Conservation (phyloP, 2,113 vertebrate genomes). For the Penelope pileata region DNA sequence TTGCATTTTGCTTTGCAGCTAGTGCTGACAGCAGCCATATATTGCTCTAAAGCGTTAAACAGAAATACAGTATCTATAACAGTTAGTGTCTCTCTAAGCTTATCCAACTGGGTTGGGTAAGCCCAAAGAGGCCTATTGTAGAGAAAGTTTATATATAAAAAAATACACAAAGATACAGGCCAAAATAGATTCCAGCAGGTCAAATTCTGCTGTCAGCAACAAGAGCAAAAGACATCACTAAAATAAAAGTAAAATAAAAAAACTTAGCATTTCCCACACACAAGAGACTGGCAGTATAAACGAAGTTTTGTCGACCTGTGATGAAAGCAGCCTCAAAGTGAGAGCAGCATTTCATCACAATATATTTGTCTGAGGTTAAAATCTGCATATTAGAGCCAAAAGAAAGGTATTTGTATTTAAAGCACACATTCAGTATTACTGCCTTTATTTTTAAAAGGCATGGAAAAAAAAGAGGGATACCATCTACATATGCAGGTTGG, state of each 20-base stretch:
- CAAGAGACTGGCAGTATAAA: constrained; percentile 80
- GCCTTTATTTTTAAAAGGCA: not conserved
- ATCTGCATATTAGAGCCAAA: constrained; percentile 6
- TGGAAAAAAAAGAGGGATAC: not conserved
- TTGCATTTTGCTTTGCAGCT: constrained; percentile 93
- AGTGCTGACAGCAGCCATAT: constrained; percentile 96
- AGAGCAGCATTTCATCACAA: constrained; percentile 61
- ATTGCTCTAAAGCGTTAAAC: constrained; percentile 85
- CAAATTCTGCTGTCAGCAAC: constrained; percentile 84
- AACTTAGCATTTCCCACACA: constrained; percentile 79
- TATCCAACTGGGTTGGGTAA: constrained; percentile 94
- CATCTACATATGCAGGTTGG: not conserved
- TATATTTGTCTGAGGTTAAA: constrained; percentile 60
- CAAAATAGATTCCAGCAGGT: constrained; percentile 83
- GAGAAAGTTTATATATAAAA: constrained; percentile 72
- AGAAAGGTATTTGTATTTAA: not conserved
- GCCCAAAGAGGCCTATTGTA: constrained; percentile 89
- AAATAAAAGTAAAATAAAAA: constrained; percentile 69
- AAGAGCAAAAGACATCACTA: constrained; percentile 81
- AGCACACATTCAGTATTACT: not conserved
- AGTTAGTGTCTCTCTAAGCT: constrained; percentile 89
- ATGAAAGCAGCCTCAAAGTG: constrained; percentile 42
- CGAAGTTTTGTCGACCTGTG: constrained; percentile 81
- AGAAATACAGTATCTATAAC: constrained; percentile 84
- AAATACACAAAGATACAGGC: constrained; percentile 98